phyloP scores from a whole-genome alignment of 2,888 invertebrate genomes.

The Clitarchus hookeri region DNA sequence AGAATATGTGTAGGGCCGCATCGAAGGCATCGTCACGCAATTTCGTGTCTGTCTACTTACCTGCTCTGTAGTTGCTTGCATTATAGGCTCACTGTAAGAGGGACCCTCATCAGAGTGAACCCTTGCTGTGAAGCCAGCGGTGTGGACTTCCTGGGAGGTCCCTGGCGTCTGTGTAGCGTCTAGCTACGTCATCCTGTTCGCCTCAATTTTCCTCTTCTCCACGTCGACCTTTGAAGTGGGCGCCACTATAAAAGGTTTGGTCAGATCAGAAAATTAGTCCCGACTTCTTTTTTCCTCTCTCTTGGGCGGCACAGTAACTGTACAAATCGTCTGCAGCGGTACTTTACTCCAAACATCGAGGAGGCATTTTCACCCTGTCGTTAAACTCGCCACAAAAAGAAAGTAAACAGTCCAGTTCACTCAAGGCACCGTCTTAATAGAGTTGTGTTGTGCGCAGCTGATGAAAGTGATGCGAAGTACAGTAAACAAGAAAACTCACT shows the following conservation, averaged over 20 bases:
- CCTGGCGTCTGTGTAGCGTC: background rate
- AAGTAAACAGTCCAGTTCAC: no score
- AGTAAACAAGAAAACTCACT: no score
- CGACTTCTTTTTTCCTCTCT: background rate
- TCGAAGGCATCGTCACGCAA: no score
- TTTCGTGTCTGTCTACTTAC: no score
- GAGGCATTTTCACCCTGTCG: background rate
- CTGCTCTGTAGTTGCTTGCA: no score
- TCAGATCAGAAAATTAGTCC: background rate
- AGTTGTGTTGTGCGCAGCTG: no score
- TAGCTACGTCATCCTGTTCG: background rate
- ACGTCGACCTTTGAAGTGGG: conserved; percentile 1
- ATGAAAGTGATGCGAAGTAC: no score
- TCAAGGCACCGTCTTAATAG: no score
- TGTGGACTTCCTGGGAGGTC: background rate
- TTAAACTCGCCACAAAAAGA: no score
- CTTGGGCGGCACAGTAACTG: background rate
- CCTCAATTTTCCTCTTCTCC: background rate
- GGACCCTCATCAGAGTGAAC: background rate
- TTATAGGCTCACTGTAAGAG: background rate
- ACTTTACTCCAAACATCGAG: background rate
- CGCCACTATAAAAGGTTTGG: background rate
- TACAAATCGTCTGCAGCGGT: background rate
- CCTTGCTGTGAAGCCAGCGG: background rate
- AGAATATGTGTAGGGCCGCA: no score